Percentiles rank a stretch among this genome's conserved stretches.
These are phyloP conservation scores for Unio delphinus DNA, from an alignment of 2,888 invertebrate species.

Conservation along the genomic window DNA sequence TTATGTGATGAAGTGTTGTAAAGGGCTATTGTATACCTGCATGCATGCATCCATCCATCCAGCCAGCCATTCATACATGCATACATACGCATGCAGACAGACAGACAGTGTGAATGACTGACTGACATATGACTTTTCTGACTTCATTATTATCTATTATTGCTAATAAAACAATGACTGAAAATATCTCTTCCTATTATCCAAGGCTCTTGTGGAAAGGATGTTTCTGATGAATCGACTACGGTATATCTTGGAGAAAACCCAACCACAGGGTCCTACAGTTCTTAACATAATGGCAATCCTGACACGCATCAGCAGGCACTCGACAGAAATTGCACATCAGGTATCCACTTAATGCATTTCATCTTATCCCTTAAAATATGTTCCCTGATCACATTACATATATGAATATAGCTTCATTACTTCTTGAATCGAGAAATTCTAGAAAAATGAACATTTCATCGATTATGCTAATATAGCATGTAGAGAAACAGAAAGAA, in stretches of 20 bases:
- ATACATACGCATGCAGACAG: too few species aligned
- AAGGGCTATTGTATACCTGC: too few species aligned
- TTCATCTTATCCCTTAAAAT: not conserved
- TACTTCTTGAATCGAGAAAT: too few species aligned
- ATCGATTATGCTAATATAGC: too few species aligned
- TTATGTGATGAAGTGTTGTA: too few species aligned
- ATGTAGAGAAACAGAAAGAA: too few species aligned
- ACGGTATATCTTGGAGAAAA: constrained; percentile 82
- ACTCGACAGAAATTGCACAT: constrained; percentile 80
- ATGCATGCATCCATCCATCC: too few species aligned
- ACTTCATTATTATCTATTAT: not conserved
- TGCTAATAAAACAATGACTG: not conserved
- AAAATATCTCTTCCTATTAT: constrained; percentile 2
- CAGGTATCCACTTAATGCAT: constrained; percentile 41
- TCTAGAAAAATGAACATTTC: too few species aligned
- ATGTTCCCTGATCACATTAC: too few species aligned
- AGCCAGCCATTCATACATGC: too few species aligned
- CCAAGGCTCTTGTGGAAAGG: constrained; percentile 66
- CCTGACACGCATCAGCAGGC: constrained; percentile 83
- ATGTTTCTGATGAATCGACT: constrained; percentile 82
- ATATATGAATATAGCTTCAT: too few species aligned
- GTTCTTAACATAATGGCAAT: constrained; percentile 85
- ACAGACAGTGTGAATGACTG: not conserved
- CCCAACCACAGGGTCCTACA: constrained; percentile 81
- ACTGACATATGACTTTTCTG: not conserved